Conservation (phyloP, 2,797 vertebrate genomes). For the Takifugu ocellatus region DNA sequence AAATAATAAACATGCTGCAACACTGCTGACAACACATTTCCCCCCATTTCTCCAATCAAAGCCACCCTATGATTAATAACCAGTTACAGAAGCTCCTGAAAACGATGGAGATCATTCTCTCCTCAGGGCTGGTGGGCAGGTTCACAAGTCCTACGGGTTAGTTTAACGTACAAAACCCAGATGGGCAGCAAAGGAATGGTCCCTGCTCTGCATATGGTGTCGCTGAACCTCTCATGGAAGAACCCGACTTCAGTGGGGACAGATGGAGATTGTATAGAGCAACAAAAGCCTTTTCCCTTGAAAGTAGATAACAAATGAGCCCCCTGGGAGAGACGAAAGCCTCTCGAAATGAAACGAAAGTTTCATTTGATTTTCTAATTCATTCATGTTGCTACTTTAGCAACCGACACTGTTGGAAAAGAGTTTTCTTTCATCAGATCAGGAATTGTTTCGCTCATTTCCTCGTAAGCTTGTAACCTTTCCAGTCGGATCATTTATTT, state of each 20-base stretch:
- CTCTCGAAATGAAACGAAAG: too few species aligned
- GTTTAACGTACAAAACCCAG: background rate
- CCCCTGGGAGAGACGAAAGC: slow-evolving; percentile 1
- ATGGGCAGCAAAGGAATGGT: slow-evolving; percentile 3
- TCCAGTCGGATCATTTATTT: too few species aligned
- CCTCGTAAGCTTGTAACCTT: too few species aligned
- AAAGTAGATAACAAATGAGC: slow-evolving; percentile 26
- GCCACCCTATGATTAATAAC: slow-evolving; percentile 12
- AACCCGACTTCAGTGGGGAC: slow-evolving; percentile 24
- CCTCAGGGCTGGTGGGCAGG: background rate
- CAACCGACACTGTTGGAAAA: too few species aligned
- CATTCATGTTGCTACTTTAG: background rate
- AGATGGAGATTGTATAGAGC: background rate
- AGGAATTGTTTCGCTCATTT: too few species aligned
- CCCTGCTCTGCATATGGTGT: slow-evolving; percentile 3
- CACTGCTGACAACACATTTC: slow-evolving; percentile 13
- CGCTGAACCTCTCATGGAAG: slow-evolving; percentile 24
- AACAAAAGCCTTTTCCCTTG: slow-evolving; percentile 1
- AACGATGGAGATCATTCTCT: background rate
- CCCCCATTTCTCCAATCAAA: slow-evolving; percentile 13
- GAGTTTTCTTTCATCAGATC: too few species aligned
- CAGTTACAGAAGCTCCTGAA: background rate
- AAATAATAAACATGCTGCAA: slow-evolving; percentile 35
- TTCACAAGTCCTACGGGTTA: slow-evolving; percentile 1
- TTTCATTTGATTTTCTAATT: background rate